Conservation (phyloP, 2,113 vertebrate genomes). For the Entelurus aequoreus region DNA sequence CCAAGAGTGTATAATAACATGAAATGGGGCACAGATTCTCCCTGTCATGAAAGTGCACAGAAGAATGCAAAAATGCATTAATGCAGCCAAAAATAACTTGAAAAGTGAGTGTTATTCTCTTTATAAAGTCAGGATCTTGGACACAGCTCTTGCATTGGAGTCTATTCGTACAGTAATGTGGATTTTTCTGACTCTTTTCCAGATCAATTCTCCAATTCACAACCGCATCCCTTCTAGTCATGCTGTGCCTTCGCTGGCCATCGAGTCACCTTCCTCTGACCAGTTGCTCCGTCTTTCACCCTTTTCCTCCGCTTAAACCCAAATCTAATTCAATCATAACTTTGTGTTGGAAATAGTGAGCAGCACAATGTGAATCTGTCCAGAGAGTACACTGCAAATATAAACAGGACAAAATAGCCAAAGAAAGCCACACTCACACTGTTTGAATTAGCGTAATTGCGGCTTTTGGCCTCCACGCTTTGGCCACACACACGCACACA, state of each 20-base stretch:
- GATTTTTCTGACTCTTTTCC: too few relatives aligned
- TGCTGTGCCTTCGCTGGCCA: slow-evolving; percentile 11
- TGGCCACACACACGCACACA: slow-evolving; percentile 3
- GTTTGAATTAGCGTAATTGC: slow-evolving; percentile 61
- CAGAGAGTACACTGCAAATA: slow-evolving; percentile 41
- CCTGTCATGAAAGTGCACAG: too few relatives aligned
- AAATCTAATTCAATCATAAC: slow-evolving; percentile 47
- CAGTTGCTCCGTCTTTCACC: slow-evolving; percentile 8
- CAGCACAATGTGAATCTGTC: slow-evolving; percentile 51
- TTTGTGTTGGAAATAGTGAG: slow-evolving; percentile 47
- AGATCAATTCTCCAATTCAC: too few relatives aligned
- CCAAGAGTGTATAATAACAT: neutral
- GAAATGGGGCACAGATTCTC: neutral
- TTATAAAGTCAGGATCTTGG: neutral
- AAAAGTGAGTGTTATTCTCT: neutral
- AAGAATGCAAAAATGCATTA: neutral
- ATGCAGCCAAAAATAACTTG: neutral
- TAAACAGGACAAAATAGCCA: slow-evolving; percentile 37
- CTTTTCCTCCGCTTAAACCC: slow-evolving; percentile 1
- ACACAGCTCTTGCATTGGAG: neutral
- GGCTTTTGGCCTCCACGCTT: slow-evolving; percentile 44
- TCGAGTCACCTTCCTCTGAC: slow-evolving; percentile 8
- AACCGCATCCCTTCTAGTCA: slow-evolving; percentile 10
- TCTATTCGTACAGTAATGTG: neutral
- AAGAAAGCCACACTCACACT: slow-evolving; percentile 57